phyloP scores from a whole-genome alignment of 1,140 invertebrate species.

The Oncopodura yosiiana region DNA sequence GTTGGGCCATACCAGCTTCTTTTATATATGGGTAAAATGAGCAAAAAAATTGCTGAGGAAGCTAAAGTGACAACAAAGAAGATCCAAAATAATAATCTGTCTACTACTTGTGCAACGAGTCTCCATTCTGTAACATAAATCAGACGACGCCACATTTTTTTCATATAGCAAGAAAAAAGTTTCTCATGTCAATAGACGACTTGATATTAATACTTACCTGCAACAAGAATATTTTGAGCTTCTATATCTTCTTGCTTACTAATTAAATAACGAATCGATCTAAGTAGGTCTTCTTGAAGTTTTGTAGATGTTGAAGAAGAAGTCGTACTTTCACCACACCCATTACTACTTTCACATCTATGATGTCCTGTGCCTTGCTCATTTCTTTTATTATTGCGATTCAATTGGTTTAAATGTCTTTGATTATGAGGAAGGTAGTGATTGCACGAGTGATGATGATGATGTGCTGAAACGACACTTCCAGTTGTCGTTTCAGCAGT shows the following conservation, averaged over 20 bases:
- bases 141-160: constrained; percentile 27
- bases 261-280: constrained; percentile 13
- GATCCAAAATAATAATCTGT: constrained; percentile 51
- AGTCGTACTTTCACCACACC: constrained; percentile 8
- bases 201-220: too few species aligned
- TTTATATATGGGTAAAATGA: constrained; percentile 43
- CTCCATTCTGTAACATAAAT: constrained; percentile 47
- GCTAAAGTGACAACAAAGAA: constrained; percentile 46
- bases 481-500: not conserved
- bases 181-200: too few species aligned
- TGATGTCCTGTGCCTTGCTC: too few species aligned
- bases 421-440: constrained; percentile 26
- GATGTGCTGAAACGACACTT: not conserved
- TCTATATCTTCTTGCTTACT: constrained; percentile 24
- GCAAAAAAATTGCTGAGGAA: constrained; percentile 45
- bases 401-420: too few species aligned
- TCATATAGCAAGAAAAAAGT: too few species aligned
- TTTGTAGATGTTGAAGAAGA: not conserved
- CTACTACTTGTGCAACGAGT: constrained; percentile 47
- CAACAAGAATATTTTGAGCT: too few species aligned
- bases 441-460: not conserved
- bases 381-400: too few species aligned
- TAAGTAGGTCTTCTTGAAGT: constrained; percentile 15
- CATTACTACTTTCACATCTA: too few species aligned
- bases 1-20: constrained; percentile 32